Conservation (phyloP, 2,113 vertebrate species). For the Cheilinus undulatus region DNA sequence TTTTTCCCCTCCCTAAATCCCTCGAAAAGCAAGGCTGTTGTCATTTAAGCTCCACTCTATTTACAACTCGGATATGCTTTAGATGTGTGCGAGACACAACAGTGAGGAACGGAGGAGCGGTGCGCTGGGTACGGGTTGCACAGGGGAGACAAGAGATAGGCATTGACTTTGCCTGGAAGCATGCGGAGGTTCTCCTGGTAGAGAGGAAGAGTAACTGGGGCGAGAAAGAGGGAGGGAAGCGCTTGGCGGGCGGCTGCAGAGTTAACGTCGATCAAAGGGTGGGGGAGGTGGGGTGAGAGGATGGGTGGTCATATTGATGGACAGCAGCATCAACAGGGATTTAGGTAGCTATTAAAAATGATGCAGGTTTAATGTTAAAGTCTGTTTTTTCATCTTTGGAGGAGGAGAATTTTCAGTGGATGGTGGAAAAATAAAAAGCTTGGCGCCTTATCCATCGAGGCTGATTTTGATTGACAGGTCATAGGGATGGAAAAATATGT, state of each 20-base stretch:
- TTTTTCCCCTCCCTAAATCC: conserved; percentile 69
- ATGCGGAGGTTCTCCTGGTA: conserved; percentile 59
- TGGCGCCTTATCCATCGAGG: conserved; percentile 42
- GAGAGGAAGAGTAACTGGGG: conserved; percentile 64
- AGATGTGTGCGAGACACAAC: conserved; percentile 67
- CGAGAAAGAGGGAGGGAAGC: conserved; percentile 53
- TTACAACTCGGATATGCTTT: conserved; percentile 73
- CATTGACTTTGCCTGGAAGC: conserved; percentile 68
- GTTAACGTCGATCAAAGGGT: conserved; percentile 65
- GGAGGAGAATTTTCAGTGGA: conserved; percentile 34
- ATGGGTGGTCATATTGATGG: conserved; percentile 68
- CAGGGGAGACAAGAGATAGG: conserved; percentile 63
- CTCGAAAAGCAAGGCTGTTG: conserved; percentile 73
- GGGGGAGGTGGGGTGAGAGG: conserved; percentile 44
- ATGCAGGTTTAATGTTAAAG: conserved; percentile 55
- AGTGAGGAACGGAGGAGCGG: conserved; percentile 56
- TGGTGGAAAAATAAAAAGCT: conserved; percentile 34
- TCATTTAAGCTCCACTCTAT: conserved; percentile 78
- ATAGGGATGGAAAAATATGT: conserved; percentile 62
- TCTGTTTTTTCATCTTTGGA: conserved; percentile 17
- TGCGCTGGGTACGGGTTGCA: conserved; percentile 56
- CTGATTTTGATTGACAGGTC: conserved; percentile 80
- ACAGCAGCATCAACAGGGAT: conserved; percentile 66
- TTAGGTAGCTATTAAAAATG: conserved; percentile 53
- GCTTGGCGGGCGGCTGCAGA: conserved; percentile 49